Conservation (phyloP, 2,113 vertebrate species). For the Phaethon lepturus region DNA sequence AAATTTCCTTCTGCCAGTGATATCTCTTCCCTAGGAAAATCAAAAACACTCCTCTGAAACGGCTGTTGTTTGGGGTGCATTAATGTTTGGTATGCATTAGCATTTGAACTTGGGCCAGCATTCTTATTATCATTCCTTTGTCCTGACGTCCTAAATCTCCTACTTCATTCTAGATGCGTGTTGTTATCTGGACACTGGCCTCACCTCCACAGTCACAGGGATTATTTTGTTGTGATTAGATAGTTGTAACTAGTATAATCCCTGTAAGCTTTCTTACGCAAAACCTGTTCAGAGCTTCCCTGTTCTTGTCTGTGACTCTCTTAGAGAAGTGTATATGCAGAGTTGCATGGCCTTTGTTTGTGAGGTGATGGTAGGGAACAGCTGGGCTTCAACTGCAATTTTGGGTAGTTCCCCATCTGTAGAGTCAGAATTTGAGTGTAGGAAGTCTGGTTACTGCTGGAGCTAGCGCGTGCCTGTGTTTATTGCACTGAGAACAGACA, state of each 20-base stretch:
- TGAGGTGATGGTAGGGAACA: neutral
- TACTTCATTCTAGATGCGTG: neutral
- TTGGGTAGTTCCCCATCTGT: neutral
- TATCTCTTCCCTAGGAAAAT: neutral
- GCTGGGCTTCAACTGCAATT: neutral
- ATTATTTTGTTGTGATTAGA: slow-evolving; percentile 39
- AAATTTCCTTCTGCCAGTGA: neutral
- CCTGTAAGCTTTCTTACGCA: neutral
- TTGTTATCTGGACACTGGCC: neutral
- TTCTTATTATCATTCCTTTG: neutral
- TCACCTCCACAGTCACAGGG: neutral
- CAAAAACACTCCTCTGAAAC: neutral
- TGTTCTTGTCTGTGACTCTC: neutral
- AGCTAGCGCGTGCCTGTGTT: neutral
- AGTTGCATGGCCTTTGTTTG: neutral
- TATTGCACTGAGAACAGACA: neutral
- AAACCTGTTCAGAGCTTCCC: neutral
- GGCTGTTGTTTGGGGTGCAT: neutral
- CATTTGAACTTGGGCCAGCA: neutral
- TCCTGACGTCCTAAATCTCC: neutral
- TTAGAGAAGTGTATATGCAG: neutral
- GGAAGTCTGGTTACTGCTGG: neutral
- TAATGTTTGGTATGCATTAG: neutral
- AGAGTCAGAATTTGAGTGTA: neutral
- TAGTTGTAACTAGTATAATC: slow-evolving; percentile 1